Percentiles rank a stretch among this genome's conserved stretches.
Evolutionary conservation across 2,113 vertebrate genomes (phyloP).

Genomic region (Promerops cafer): DNA sequence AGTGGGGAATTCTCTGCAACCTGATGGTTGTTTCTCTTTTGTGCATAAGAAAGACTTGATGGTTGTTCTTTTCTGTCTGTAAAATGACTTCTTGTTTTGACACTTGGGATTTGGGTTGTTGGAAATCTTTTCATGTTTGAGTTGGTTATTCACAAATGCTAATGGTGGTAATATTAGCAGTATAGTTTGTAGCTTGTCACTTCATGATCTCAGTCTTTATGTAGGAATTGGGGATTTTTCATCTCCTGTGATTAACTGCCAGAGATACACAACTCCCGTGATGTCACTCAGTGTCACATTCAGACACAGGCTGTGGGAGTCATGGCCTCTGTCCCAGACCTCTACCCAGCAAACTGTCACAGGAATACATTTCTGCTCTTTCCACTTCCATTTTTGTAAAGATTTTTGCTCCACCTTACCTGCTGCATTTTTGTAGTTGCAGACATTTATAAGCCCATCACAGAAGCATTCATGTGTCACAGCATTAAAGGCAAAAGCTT

Average conservation of each 20-base stretch:
- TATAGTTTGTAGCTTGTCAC: neutral
- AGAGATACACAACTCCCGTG: neutral
- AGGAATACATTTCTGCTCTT: neutral
- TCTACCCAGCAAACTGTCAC: neutral
- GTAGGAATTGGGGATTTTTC: neutral
- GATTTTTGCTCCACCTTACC: neutral
- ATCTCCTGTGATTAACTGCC: neutral
- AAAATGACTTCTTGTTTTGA: constrained; percentile 11
- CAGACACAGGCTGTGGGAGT: neutral
- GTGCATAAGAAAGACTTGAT: neutral
- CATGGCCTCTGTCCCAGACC: neutral
- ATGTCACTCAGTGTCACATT: neutral
- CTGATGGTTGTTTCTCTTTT: neutral
- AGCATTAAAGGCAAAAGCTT: neutral
- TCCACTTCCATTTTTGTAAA: neutral
- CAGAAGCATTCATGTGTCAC: neutral
- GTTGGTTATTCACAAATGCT: neutral
- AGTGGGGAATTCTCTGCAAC: neutral
- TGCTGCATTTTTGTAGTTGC: neutral
- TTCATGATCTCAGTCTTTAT: neutral
- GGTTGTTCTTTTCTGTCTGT: neutral
- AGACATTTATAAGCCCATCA: neutral
- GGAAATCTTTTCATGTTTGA: neutral
- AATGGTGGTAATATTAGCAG: neutral
- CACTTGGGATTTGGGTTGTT: neutral